phyloP scores from a whole-genome alignment of 2,797 vertebrate genomes.

The Characodon lateralis region DNA sequence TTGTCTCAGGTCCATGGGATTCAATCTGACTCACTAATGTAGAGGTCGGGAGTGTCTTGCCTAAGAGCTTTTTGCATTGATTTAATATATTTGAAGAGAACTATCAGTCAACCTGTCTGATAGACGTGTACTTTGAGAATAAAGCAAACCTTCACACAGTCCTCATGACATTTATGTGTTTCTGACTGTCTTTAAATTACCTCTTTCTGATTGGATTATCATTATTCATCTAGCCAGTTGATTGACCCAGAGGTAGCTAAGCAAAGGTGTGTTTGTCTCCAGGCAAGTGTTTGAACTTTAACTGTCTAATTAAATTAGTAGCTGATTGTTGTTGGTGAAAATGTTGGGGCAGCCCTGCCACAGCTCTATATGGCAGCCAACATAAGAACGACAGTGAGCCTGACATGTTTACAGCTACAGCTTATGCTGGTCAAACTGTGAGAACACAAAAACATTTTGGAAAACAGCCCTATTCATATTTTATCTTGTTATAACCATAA shows the following conservation, averaged over 20 bases:
- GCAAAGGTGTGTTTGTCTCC: not conserved
- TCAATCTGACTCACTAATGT: not conserved
- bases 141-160: not conserved
- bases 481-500: not conserved
- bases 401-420: not conserved
- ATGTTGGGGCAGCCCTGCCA: not conserved
- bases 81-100: not conserved
- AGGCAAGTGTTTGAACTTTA: not conserved
- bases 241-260: not conserved
- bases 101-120: not conserved
- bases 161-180: too few relatives aligned
- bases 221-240: not conserved
- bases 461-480: not conserved
- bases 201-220: too few relatives aligned
- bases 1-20: not conserved
- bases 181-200: too few relatives aligned
- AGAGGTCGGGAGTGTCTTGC: too few relatives aligned
- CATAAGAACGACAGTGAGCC: not conserved
- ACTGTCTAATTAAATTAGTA: conserved; percentile 3
- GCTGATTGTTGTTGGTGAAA: not conserved
- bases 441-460: not conserved
- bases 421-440: not conserved
- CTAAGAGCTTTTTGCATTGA: not conserved
- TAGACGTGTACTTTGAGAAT: not conserved
- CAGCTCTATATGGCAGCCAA: not conserved